Evolutionary conservation across 2,888 invertebrate genomes (phyloP).

Genomic region (Panopea generosa): DNA sequence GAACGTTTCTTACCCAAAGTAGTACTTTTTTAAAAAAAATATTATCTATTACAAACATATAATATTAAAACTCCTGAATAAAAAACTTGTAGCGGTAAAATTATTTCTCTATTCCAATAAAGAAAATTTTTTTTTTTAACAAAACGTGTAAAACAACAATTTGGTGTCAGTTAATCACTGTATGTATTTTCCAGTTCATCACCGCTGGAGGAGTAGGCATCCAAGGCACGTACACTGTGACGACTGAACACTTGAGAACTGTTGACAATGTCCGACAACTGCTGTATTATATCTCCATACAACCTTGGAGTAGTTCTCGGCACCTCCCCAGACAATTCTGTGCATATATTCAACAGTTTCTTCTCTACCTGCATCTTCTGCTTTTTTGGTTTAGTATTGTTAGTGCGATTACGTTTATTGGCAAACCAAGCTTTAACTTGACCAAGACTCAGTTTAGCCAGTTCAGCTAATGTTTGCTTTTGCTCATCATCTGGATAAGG

Average conservation of each 20-base stretch:
- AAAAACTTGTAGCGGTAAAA: too few relatives aligned
- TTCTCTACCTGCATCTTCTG: conserved; percentile 76
- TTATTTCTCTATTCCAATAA: too few relatives aligned
- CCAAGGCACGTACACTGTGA: conserved; percentile 9
- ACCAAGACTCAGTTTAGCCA: conserved; percentile 72
- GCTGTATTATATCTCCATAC: conserved; percentile 74
- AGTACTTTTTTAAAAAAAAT: too few relatives aligned
- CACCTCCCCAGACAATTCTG: conserved; percentile 54
- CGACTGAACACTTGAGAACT: conserved; percentile 68
- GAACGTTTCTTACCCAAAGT: too few relatives aligned
- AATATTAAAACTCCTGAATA: too few relatives aligned
- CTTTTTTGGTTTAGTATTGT: conserved; percentile 81
- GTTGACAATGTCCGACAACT: conserved; percentile 73
- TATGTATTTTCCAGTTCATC: conserved; percentile 48
- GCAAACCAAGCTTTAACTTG: conserved; percentile 84
- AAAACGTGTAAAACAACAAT: too few relatives aligned
- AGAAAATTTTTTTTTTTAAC: too few relatives aligned
- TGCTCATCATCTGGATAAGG: conserved; percentile 81
- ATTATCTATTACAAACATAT: too few relatives aligned
- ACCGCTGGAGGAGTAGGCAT: conserved; percentile 38
- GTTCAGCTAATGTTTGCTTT: conserved; percentile 75
- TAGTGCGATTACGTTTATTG: conserved; percentile 80
- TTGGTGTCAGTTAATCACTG: conserved; percentile 24
- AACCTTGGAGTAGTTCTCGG: conserved; percentile 49
- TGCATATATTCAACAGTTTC: conserved; percentile 70